Conservation (phyloP, 1,140 invertebrate species). For the Cotesia glomerata region DNA sequence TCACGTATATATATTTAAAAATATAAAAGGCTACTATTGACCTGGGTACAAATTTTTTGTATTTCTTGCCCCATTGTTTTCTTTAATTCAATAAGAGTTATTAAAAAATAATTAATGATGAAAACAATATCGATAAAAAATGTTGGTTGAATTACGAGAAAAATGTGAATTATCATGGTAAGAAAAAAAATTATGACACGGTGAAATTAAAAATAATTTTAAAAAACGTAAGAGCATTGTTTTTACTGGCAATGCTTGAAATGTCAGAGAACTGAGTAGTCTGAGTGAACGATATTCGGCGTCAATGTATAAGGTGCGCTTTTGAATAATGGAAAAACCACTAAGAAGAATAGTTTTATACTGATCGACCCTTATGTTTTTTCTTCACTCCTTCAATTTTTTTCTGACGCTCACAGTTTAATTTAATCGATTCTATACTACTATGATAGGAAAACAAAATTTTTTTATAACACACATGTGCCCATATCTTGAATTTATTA, state of each 20-base stretch:
- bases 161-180: not conserved
- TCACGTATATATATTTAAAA: not conserved
- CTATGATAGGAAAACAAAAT: not conserved
- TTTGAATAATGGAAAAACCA: conserved; percentile 62
- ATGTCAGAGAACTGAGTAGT: conserved; percentile 25
- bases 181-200: not conserved
- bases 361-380: conserved; percentile 49
- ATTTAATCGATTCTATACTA: conserved; percentile 11
- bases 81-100: not conserved
- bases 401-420: conserved; percentile 26
- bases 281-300: conserved; percentile 7
- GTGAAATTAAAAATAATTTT: not conserved
- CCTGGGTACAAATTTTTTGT: not conserved
- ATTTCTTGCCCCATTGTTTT: not conserved
- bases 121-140: no score
- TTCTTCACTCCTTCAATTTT: not conserved
- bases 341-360: conserved; percentile 57
- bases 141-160: no score
- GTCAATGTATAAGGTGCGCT: conserved; percentile 38
- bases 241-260: conserved; percentile 2
- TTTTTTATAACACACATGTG: no score
- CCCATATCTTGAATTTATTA: no score
- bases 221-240: not conserved
- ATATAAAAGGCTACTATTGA: not conserved
- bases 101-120: not conserved